These are phyloP conservation scores for Emydocephalus ijimae DNA, from an alignment of 2,113 vertebrate species.

Conservation along the genomic window DNA sequence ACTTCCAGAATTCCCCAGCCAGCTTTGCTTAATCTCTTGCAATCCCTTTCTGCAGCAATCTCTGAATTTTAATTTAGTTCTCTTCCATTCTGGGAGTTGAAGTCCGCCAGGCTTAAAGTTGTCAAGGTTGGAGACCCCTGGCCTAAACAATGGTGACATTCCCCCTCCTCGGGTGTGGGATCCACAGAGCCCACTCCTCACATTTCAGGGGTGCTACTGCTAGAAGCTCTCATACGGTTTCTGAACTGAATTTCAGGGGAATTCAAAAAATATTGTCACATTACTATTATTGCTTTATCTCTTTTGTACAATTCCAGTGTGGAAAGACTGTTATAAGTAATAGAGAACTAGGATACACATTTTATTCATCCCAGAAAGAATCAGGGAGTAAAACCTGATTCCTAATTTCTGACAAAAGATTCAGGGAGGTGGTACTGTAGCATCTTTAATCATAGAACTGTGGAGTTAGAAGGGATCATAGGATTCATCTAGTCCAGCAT, in stretches of 20 bases:
- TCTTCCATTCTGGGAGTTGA: too few species aligned
- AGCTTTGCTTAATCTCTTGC: too few species aligned
- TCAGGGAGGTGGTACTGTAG: neutral
- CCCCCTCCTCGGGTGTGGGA: neutral
- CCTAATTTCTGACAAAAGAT: neutral
- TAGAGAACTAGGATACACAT: neutral
- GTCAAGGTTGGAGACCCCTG: too few species aligned
- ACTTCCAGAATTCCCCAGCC: too few species aligned
- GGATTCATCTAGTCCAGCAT: neutral
- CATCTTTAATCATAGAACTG: neutral
- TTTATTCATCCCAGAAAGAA: neutral
- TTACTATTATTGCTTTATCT: slow-evolving; percentile 3
- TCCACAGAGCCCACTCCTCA: neutral
- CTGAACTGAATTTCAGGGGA: neutral
- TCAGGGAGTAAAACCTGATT: neutral
- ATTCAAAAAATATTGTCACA: neutral
- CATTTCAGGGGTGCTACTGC: neutral
- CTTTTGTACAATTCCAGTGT: neutral
- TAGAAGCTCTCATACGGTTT: neutral
- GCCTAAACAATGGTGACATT: neutral
- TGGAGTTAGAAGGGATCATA: neutral
- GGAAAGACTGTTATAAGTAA: neutral
- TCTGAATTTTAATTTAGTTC: too few species aligned
- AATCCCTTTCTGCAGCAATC: too few species aligned
- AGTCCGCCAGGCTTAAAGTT: too few species aligned